Percentiles rank a stretch among this genome's conserved stretches.
Evolutionary conservation across 2,888 invertebrate species (phyloP).

Genomic region (Rhagonycha lutea): DNA sequence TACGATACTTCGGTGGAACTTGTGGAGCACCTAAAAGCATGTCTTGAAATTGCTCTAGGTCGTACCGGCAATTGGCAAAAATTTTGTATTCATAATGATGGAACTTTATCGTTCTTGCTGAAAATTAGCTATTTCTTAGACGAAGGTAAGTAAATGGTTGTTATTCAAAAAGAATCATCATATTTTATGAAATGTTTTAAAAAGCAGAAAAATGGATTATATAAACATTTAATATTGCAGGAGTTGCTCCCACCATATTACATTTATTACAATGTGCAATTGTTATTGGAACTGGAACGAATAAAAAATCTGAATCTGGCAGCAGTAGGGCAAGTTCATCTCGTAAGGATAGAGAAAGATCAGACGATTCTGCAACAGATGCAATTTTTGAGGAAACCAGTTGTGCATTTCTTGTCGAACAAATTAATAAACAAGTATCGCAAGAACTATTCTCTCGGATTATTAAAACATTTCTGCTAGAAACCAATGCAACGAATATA

Average conservation of each 20-base stretch:
- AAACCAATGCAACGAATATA: constrained; percentile 89
- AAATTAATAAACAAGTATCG: constrained; percentile 70
- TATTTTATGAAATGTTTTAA: neutral
- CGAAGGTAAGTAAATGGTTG: constrained; percentile 61
- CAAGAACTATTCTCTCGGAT: constrained; percentile 72
- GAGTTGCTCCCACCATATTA: constrained; percentile 86
- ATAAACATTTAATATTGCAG: constrained; percentile 37
- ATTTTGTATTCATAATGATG: constrained; percentile 76
- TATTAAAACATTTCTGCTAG: constrained; percentile 87
- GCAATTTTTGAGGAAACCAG: constrained; percentile 70
- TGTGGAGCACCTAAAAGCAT: constrained; percentile 93
- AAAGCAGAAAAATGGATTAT: constrained; percentile 26
- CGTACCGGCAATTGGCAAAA: constrained; percentile 96
- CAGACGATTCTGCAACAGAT: constrained; percentile 68
- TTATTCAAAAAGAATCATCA: neutral
- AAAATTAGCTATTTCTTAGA: constrained; percentile 84
- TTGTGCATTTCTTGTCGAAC: constrained; percentile 69
- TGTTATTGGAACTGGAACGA: constrained; percentile 61
- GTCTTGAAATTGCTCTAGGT: constrained; percentile 88
- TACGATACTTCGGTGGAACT: constrained; percentile 93
- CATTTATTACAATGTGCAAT: constrained; percentile 89
- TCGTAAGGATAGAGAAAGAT: constrained; percentile 67
- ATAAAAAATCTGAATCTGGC: constrained; percentile 31
- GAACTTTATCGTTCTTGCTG: constrained; percentile 80
- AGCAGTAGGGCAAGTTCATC: constrained; percentile 33